Conservation (phyloP, 2,113 vertebrate genomes). For the Rhegmatorhina hoffmannsi region DNA sequence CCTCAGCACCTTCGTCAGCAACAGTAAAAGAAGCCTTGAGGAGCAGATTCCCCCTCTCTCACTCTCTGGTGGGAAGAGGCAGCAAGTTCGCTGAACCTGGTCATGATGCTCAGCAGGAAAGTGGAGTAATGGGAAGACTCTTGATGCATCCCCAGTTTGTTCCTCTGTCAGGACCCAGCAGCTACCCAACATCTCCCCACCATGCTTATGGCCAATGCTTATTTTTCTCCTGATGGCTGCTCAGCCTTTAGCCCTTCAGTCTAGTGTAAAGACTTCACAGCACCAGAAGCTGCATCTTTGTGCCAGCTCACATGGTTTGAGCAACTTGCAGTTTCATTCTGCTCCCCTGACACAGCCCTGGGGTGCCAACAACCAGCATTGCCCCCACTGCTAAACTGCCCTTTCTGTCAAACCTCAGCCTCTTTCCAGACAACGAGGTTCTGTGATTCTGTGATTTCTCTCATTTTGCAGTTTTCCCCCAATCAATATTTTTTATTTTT, state of each 20-base stretch:
- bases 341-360: background rate
- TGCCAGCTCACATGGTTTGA: background rate
- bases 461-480: background rate
- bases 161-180: background rate
- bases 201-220: background rate
- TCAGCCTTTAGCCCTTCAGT: background rate
- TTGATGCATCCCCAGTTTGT: accelerated
- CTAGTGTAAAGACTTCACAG: background rate
- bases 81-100: background rate
- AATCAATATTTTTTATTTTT: background rate
- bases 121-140: background rate
- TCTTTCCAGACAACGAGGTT: background rate
- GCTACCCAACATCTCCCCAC: background rate
- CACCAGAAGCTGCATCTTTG: background rate
- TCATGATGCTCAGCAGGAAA: background rate
- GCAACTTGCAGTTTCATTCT: background rate
- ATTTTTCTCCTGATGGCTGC: background rate
- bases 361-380: background rate
- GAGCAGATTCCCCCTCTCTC: background rate
- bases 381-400: background rate
- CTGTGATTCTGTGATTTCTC: background rate
- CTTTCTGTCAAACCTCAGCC: background rate
- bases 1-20: accelerated
- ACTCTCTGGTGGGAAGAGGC: background rate
- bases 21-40: background rate